phyloP scores from a whole-genome alignment of 2,113 vertebrate genomes.

The Xenopus laevis region DNA sequence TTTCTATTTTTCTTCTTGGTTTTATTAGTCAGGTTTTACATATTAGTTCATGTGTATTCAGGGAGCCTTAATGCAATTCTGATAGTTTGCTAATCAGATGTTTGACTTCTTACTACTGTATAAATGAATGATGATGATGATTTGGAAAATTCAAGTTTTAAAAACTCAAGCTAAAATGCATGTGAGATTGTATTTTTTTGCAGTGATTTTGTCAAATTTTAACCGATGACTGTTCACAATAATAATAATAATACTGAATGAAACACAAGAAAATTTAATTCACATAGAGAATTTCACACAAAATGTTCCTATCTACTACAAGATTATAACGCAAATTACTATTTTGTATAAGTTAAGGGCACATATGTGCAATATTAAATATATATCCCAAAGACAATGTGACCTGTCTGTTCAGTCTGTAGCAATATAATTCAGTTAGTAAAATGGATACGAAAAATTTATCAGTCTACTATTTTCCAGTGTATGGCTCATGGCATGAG shows the following conservation, averaged over 20 bases:
- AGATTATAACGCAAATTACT: conserved; percentile 69
- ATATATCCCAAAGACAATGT: conserved; percentile 71
- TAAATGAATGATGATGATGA: too few relatives aligned
- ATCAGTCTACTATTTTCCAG: conserved; percentile 10
- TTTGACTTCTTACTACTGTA: too few relatives aligned
- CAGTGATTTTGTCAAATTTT: too few relatives aligned
- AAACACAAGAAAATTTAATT: conserved; percentile 30
- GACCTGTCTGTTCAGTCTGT: conserved; percentile 68
- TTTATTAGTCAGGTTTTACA: too few relatives aligned
- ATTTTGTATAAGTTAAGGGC: conserved; percentile 78
- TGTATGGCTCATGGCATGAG: neutral
- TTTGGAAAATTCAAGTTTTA: too few relatives aligned
- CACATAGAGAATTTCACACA: conserved; percentile 8
- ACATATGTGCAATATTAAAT: conserved; percentile 74
- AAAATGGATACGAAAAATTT: neutral
- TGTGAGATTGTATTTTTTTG: too few relatives aligned
- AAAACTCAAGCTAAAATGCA: too few relatives aligned
- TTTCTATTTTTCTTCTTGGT: too few relatives aligned
- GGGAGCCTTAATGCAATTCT: too few relatives aligned
- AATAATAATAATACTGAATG: neutral
- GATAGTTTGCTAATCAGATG: too few relatives aligned
- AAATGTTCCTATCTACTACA: conserved; percentile 57
- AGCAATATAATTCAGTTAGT: conserved; percentile 48
- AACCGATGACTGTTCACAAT: too few relatives aligned
- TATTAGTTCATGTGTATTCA: too few relatives aligned